phyloP scores from a whole-genome alignment of 2,888 invertebrate species.

The Gasteruption jaculator region DNA sequence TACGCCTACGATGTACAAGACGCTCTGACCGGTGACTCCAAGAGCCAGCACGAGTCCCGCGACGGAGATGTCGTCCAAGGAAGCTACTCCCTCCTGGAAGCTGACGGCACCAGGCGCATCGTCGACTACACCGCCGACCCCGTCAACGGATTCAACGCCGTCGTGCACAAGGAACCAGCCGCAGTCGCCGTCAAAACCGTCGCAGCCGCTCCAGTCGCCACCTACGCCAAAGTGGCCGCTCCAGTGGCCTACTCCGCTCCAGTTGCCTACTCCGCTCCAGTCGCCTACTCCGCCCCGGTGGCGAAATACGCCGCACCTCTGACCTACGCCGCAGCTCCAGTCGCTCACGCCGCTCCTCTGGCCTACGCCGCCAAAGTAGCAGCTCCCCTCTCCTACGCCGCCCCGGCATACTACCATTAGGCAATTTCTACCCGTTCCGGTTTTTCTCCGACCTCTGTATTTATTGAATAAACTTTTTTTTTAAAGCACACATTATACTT shows the following conservation, averaged over 20 bases:
- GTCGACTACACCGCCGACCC: conserved; percentile 46
- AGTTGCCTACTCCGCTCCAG: conserved; percentile 51
- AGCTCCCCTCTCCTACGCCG: conserved; percentile 20
- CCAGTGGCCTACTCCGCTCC: conserved; percentile 18
- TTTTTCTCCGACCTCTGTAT: no score
- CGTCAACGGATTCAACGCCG: conserved; percentile 45
- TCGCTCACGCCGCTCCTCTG: conserved; percentile 19
- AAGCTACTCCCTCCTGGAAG: conserved; percentile 52
- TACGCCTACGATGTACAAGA: conserved; percentile 44
- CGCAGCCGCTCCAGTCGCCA: conserved; percentile 26
- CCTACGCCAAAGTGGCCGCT: conserved; percentile 15
- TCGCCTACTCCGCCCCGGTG: conserved; percentile 42
- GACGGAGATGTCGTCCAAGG: conserved; percentile 45
- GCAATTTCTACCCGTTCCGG: no score
- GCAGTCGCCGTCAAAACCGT: conserved; percentile 50
- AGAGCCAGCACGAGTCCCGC: conserved; percentile 42
- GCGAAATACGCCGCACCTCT: conserved; percentile 21
- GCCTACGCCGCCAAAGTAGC: conserved; percentile 17
- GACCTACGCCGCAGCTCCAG: conserved; percentile 26
- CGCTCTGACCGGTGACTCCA: conserved; percentile 41
- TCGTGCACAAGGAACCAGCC: conserved; percentile 42
- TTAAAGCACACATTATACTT: no score
- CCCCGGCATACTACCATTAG: conserved; percentile 16
- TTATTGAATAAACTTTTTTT: no score
- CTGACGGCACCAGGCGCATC: conserved; percentile 50